A percentile compares a stretch with the other conserved stretches of the same genome.
phyloP scores from a whole-genome alignment of 2,888 invertebrate genomes.

The Eugnorisma glareosa region DNA sequence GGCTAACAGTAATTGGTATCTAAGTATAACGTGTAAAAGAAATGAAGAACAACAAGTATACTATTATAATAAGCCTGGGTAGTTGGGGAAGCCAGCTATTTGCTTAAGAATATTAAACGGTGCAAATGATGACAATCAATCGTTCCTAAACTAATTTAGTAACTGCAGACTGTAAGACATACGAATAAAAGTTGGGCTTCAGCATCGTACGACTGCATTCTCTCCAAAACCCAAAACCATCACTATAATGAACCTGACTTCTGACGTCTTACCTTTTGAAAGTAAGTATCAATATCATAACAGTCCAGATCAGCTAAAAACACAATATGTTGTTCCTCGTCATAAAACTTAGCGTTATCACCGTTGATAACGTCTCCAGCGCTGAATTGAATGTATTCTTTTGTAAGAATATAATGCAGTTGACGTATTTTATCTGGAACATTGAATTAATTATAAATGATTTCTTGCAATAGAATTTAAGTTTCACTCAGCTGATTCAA shows the following conservation, averaged over 20 bases:
- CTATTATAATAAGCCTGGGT: neutral
- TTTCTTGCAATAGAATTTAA: neutral
- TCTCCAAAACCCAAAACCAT: too few relatives aligned
- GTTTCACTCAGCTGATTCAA: neutral
- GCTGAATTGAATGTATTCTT: slow-evolving; percentile 69
- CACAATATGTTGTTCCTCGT: slow-evolving; percentile 76
- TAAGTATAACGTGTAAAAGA: neutral
- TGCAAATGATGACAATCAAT: neutral
- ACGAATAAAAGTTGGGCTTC: neutral
- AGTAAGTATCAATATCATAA: slow-evolving; percentile 71
- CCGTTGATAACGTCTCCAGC: slow-evolving; percentile 73
- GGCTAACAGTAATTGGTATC: too few relatives aligned
- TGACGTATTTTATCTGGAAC: slow-evolving; percentile 77
- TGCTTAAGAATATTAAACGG: neutral
- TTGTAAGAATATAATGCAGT: slow-evolving; percentile 72
- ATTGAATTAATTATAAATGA: neutral
- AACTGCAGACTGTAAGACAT: neutral
- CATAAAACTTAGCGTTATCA: slow-evolving; percentile 67
- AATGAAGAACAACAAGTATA: neutral
- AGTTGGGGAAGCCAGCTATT: neutral
- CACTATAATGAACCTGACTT: neutral
- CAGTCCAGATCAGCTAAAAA: slow-evolving; percentile 81
- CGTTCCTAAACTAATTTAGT: neutral
- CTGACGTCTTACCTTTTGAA: slow-evolving; percentile 72
- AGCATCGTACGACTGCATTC: neutral